Evolutionary conservation across 2,113 vertebrate genomes (phyloP), one percentile per base, ranked within the genome.

Genomic region (Dolichallabes microphthalmus): DNA sequence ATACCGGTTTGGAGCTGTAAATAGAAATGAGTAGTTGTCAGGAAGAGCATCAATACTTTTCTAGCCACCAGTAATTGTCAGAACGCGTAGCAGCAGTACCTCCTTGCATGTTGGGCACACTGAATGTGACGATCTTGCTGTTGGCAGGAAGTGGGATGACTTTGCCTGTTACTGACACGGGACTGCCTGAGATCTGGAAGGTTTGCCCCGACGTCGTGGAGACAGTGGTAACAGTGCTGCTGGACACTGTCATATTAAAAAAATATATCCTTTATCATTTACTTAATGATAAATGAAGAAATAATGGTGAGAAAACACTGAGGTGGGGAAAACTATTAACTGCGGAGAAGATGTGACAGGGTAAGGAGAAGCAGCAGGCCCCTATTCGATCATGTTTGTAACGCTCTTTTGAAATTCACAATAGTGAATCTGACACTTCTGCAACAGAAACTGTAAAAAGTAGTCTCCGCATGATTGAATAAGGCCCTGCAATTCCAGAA

Each of bases 41-140:
- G 35, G 50, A 19, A 20, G 7, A 81, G 35, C 1, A 60, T 27
- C 25, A 20, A 25, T 17, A 50, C 6, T 14, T 58, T 12, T 10
- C 61, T 32, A 17, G 25, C 10, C 30, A 60, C 77, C 14, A 32
- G 74, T n/a, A 64, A 35, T 14, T n/a, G 27, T 80, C 76, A 63
- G 68, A 74, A 74, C 19, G 9, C 39, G 17, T 30, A 55, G 53
- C 78, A 95, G 90, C 89, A 91, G 88, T 97, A 99, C 97, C 98
- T 98, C 96, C 97, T 97, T 98, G 97, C 53, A 97, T 97, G 91
- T 96, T 96, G 92, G 97, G 97, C 92, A 99, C 96, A 91, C 98
- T 98, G 93, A 99, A 96, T 83, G 98, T 97, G 94, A 99, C 96
- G 92, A 99, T 97, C 96, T 99, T 99, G 96, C 98, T 99, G 96